A percentile compares a stretch with the other conserved stretches of the same genome.
Conservation (phyloP, 2,113 vertebrate genomes). For the Varanus komodoensis region DNA sequence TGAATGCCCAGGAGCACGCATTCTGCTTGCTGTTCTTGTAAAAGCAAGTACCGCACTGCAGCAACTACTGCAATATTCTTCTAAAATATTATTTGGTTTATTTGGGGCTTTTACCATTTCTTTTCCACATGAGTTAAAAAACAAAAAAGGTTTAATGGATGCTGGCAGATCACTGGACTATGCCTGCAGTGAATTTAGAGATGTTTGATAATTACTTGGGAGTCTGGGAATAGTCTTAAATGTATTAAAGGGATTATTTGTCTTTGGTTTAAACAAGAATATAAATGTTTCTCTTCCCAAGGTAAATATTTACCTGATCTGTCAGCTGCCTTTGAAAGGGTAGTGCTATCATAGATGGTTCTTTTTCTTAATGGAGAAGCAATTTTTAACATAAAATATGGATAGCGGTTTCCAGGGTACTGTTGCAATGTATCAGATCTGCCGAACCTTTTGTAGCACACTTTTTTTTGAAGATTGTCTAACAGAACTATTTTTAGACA, state of each 20-base stretch:
- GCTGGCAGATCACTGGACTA: conserved; percentile 61
- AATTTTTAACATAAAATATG: not conserved
- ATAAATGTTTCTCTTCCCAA: conserved; percentile 77
- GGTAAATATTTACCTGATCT: conserved; percentile 78
- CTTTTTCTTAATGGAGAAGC: not conserved
- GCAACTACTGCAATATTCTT: not conserved
- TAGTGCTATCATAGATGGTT: conserved; percentile 20
- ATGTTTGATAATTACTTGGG: conserved; percentile 86
- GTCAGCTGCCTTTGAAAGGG: conserved; percentile 76
- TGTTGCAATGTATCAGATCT: not conserved
- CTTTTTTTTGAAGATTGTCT: no score
- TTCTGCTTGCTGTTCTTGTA: not conserved
- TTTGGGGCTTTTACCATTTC: conserved; percentile 50
- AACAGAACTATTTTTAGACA: no score
- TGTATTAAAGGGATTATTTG: conserved; percentile 76
- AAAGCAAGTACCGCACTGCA: conserved; percentile 6
- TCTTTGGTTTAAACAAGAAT: conserved; percentile 76
- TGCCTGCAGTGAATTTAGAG: conserved; percentile 81
- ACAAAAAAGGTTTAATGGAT: conserved; percentile 31
- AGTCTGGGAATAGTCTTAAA: conserved; percentile 71
- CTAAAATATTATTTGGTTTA: conserved; percentile 26
- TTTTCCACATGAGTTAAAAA: conserved; percentile 44
- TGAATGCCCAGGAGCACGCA: not conserved
- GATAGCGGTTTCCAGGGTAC: not conserved
- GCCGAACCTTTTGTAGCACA: not conserved